These are phyloP conservation scores for Nephila pilipes DNA, from an alignment of 1,140 invertebrate genomes.

Conservation along the genomic window DNA sequence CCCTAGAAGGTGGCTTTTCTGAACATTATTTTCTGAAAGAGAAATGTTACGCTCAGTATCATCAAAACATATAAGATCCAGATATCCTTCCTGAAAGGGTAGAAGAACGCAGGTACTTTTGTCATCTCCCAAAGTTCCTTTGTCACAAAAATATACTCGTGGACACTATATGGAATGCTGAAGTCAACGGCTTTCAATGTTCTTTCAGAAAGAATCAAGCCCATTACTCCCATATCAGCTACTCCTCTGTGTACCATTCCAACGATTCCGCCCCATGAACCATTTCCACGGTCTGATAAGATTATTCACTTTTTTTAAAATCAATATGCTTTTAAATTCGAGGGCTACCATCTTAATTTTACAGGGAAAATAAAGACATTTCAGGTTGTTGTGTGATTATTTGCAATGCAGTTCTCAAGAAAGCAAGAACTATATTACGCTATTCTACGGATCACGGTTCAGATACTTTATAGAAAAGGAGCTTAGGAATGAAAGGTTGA, in stretches of 20 bases:
- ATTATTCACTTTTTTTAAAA: neutral
- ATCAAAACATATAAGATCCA: neutral
- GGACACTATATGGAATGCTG: neutral
- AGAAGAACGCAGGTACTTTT: constrained; percentile 4
- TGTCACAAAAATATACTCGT: neutral
- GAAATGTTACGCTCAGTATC: neutral
- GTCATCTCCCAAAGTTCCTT: neutral
- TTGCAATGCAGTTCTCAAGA: too few species aligned
- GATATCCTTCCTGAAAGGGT: constrained; percentile 21
- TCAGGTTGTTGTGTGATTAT: too few species aligned
- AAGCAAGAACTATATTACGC: too few species aligned
- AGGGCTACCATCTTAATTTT: too few species aligned
- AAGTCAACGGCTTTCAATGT: constrained; percentile 30
- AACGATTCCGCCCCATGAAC: constrained; percentile 42
- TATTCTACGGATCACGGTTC: too few species aligned
- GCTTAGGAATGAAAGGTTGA: too few species aligned
- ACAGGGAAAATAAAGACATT: too few species aligned
- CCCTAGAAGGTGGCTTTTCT: neutral
- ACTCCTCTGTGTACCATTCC: constrained; percentile 24
- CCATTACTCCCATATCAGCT: neutral
- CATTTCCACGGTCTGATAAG: neutral
- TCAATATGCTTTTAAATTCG: too few species aligned
- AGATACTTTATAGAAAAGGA: too few species aligned
- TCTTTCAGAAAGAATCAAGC: neutral
- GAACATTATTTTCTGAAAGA: neutral